phyloP scores from a whole-genome alignment of 2,797 vertebrate genomes.

The Onychomys torridus region DNA sequence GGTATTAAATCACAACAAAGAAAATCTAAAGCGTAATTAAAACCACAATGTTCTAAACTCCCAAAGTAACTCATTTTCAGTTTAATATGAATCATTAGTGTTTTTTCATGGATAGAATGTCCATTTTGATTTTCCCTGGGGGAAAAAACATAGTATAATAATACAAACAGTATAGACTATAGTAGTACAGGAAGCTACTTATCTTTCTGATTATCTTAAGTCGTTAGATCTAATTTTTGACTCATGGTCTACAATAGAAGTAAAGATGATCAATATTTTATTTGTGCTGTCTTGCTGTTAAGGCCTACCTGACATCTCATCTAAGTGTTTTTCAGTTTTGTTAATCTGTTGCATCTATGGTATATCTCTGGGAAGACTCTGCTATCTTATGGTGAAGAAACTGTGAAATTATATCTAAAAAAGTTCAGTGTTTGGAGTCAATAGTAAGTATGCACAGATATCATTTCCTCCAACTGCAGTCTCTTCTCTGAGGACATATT shows the following conservation, averaged over 20 bases:
- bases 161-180: neutral
- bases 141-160: neutral
- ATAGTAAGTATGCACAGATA: constrained; percentile 45
- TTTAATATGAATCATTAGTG: neutral
- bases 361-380: constrained; percentile 59
- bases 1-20: neutral
- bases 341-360: constrained; percentile 51
- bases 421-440: constrained; percentile 60
- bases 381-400: constrained; percentile 57
- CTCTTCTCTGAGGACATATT: neutral
- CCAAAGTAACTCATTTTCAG: neutral
- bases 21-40: neutral
- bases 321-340: constrained; percentile 48
- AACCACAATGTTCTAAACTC: neutral
- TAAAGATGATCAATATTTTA: neutral
- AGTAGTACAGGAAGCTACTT: neutral
- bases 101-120: neutral
- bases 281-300: constrained; percentile 27
- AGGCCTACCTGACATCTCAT: constrained; percentile 31
- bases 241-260: neutral
- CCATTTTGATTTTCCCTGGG: neutral
- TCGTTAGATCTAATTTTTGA: neutral
- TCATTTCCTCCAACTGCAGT: neutral
- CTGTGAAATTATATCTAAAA: constrained; percentile 68
- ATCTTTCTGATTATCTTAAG: neutral